Evolutionary conservation across 1,140 invertebrate genomes (phyloP), one percentile per base, ranked within the genome.

Genomic region (Diploscapter pachys): DNA sequence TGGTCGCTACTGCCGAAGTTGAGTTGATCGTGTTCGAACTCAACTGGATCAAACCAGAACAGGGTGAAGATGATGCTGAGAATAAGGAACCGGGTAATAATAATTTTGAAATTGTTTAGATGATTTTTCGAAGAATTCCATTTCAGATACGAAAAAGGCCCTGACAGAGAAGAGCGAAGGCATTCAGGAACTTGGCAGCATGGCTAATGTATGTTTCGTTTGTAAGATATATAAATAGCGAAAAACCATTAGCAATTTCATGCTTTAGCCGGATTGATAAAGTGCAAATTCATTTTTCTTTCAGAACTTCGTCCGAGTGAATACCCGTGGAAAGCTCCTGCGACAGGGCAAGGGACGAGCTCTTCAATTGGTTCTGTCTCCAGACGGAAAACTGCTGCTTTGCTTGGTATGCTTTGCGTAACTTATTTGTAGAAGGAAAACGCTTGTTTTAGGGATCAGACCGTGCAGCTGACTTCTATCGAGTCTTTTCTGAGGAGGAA

Each of bases 1-100:
- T 98, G 48, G 93, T 93, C 57, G 95, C 94, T 8, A 92, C 90
- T 75, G 90, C 90, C 75, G 93, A 96, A 83, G 90, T 90, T 80
- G 91, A 93, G 86, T 87, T 98, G 63, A 87, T 91, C 80, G 91
- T 96, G 0, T 98, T 92, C 91, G 91, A 89, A 72, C 82, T 90
- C 8, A 70, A 80, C 6, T 88, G 87, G 81, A 75, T 71, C 6
- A 79, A 85, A 13, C 64, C 73, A 5, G 63, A 53, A 71, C 89
- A 90, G 75, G 88, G 87, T 71, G 79, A 86, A 73, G 88, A 82
- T 48, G 81, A 85, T 4, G 79, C 81, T 56, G 81, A 84, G 31
- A 31, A 31, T 31, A 31, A 31, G 31, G 31, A 31, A 1, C 31
- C 31, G 31, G 31, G 31, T 31, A 31, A 31, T 31, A 31, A 31